These are phyloP conservation scores for Dermolepida albohirtum DNA, from an alignment of 2,888 invertebrate genomes.

Conservation along the genomic window DNA sequence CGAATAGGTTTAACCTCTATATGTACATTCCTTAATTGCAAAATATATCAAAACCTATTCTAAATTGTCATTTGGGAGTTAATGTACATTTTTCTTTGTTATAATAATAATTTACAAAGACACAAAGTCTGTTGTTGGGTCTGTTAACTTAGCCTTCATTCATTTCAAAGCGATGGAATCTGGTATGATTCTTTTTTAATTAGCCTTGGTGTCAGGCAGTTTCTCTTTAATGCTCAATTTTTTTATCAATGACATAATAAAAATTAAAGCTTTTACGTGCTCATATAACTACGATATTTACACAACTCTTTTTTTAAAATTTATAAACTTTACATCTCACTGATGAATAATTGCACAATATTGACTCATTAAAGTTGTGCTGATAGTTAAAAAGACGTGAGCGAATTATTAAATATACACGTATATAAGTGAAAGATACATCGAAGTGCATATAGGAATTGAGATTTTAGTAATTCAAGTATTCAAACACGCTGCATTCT, in stretches of 20 bases:
- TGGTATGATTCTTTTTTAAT: not conserved
- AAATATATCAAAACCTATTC: no score
- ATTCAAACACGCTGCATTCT: no score
- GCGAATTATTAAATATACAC: conserved; percentile 26
- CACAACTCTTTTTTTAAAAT: conserved; percentile 7
- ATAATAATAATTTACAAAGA: no score
- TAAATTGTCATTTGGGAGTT: no score
- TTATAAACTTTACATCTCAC: conserved; percentile 4
- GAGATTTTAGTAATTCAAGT: no score
- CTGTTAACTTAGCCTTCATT: no score
- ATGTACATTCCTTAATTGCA: no score
- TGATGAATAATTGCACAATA: conserved; percentile 30
- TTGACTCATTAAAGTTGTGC: conserved; percentile 38
- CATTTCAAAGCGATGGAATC: no score
- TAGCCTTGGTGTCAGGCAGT: not conserved
- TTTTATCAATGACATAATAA: conserved; percentile 7
- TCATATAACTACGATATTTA: conserved; percentile 1
- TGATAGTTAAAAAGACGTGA: conserved; percentile 20
- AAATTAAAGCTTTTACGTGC: conserved; percentile 7
- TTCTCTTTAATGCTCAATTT: not conserved
- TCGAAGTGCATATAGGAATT: no score
- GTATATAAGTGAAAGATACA: not conserved
- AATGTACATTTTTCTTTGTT: no score
- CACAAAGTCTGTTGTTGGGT: no score
- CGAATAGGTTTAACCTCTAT: no score